Base-by-base conservation (phyloP, 2,797 vertebrate genomes). In the Lagodon rhomboides region DNA sequence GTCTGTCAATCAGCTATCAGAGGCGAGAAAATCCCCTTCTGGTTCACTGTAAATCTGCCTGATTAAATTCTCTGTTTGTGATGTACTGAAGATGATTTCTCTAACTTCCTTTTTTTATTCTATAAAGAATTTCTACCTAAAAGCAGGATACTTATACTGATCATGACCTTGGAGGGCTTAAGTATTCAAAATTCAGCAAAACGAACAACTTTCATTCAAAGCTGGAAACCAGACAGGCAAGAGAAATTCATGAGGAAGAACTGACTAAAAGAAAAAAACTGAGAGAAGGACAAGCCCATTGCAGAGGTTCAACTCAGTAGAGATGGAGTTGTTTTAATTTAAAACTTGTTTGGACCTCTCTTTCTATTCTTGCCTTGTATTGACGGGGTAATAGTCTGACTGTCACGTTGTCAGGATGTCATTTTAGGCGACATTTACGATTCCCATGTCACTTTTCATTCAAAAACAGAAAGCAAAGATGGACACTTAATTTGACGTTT, bases 1-100 rank as follows among this genome's bases (percentile, higher is more conserved):
- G 22, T 60, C 69, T 83, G 88, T 86, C 92, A 89, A 68, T 90
- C 84, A 87, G 77, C 20, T n/a, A 46, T 77, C 68, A 46, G 27
- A 68, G n/a, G 15, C 17, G 13, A 46, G 38, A 69, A 80, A 72
- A 59, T 5, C 17, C 22, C 17, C 22, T 18, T 60, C 23, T n/a
- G 11, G 56, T 63, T 72, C 53, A 73, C 34, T 47, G 41, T 59
- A 63, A 69, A 82, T 54, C 38, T 18, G 34, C 25, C 22, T 71
- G 59, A 83, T 83, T 80, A 77, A 74, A 84, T 41, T 17, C 13
- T 77, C 46, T 13, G n/a, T 34, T 63, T 84, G 43, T 49, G 58
- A 67, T 76, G 82, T 54, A 63, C 22, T 16, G 8, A 51, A 47
- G 22, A 73, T 38, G 12, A 74, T 80, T 65, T 18, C 12, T 50